Evolutionary conservation across 2,888 invertebrate genomes (phyloP).

Genomic region (Polydrusus tereticollis): DNA sequence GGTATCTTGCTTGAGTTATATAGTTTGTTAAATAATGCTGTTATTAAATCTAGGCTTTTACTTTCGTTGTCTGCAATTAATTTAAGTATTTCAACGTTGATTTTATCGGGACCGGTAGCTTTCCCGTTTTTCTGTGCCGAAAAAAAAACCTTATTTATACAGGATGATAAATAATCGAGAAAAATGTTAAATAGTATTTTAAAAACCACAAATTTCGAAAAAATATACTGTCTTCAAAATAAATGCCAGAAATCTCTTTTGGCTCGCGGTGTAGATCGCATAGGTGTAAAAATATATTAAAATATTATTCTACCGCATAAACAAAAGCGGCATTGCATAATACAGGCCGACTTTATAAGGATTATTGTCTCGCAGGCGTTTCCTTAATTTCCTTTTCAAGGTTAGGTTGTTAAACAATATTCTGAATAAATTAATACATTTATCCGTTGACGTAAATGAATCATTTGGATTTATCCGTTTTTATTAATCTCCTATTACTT

Average conservation of each 20-base stretch:
- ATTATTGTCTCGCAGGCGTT: constrained; percentile 17
- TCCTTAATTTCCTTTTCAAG: constrained; percentile 32
- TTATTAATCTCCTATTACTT: too few species aligned
- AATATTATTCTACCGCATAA: neutral
- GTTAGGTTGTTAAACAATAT: constrained; percentile 1
- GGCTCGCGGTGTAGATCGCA: neutral
- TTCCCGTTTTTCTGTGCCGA: too few species aligned
- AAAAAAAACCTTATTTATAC: too few species aligned
- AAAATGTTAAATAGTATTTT: too few species aligned
- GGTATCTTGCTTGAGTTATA: too few species aligned
- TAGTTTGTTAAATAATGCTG: too few species aligned
- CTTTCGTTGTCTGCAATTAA: too few species aligned
- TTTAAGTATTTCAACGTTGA: too few species aligned
- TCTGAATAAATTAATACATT: neutral
- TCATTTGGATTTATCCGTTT: neutral
- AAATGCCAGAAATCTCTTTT: neutral
- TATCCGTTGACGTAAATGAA: neutral
- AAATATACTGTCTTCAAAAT: too few species aligned
- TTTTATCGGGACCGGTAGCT: too few species aligned
- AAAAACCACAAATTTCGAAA: neutral
- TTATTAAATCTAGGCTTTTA: too few species aligned
- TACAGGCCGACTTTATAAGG: neutral
- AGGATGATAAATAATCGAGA: too few species aligned
- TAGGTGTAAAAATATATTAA: constrained; percentile 4
- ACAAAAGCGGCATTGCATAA: neutral